Evolutionary conservation across 1,140 invertebrate species (phyloP).

Genomic region (Aphelenchoides avenae): DNA sequence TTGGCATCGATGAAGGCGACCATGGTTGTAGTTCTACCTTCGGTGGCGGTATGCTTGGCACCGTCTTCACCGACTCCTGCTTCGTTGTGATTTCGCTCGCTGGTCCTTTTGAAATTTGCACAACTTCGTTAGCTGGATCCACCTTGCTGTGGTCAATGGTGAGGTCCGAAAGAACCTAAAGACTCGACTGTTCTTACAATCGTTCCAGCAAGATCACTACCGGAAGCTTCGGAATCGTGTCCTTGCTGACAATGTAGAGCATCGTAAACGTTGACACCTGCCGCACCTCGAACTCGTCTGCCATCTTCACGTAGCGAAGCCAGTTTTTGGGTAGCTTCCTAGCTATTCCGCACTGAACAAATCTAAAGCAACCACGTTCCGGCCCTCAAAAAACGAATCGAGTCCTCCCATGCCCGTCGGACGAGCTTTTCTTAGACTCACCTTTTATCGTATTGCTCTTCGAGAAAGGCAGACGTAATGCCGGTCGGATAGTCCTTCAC

Average conservation of each 20-base stretch:
- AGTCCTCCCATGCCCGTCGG: not conserved
- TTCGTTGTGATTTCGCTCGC: no score
- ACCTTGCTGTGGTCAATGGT: no score
- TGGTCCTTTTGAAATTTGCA: no score
- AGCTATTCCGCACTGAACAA: conserved; percentile 21
- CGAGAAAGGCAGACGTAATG: conserved; percentile 23
- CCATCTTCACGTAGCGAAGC: conserved; percentile 16
- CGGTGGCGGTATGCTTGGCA: no score
- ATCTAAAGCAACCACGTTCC: conserved; percentile 8
- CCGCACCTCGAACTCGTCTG: conserved; percentile 25
- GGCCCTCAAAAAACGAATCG: not conserved
- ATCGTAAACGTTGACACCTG: conserved; percentile 11
- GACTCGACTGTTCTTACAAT: no score
- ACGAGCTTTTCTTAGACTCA: conserved; percentile 2
- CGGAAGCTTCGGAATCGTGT: no score
- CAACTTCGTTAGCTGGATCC: no score
- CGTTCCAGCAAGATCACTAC: no score
- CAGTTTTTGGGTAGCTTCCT: conserved; percentile 17
- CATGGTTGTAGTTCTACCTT: conserved; percentile 14
- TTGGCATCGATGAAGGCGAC: conserved; percentile 18
- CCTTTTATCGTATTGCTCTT: conserved; percentile 16
- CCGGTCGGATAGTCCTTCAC: conserved; percentile 18
- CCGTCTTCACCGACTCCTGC: no score
- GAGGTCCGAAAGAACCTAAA: no score
- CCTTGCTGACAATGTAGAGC: conserved; percentile 17